These are phyloP conservation scores for Pristionchus entomophagus DNA, from an alignment of 2,888 invertebrate species.

Conservation along the genomic window DNA sequence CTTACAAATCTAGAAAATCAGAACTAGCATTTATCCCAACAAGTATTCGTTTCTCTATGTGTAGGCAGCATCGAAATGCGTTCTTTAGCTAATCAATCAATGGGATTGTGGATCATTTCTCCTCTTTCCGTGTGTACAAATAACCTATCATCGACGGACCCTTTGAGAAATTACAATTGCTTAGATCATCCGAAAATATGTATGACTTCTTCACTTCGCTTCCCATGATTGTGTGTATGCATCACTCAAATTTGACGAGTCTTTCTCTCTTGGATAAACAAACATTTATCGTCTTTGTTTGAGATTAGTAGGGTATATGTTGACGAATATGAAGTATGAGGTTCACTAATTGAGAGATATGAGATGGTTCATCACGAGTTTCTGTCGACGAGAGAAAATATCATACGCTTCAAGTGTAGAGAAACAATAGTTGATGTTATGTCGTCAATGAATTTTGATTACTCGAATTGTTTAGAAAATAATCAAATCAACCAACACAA, in stretches of 20 bases:
- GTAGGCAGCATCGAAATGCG: background rate
- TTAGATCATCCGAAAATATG: background rate
- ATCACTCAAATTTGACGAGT: constrained; percentile 15
- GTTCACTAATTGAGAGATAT: too few species aligned
- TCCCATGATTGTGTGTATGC: constrained; percentile 1
- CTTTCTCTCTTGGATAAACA: constrained; percentile 16
- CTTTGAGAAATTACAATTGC: background rate
- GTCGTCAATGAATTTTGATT: too few species aligned
- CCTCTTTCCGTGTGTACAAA: background rate
- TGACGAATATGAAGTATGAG: too few species aligned
- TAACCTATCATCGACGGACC: background rate
- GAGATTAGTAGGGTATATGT: too few species aligned
- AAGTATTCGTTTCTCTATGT: background rate
- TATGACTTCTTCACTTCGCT: constrained; percentile 7
- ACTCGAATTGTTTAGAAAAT: too few species aligned
- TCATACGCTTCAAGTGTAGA: too few species aligned
- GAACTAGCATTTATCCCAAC: background rate
- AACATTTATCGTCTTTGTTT: too few species aligned
- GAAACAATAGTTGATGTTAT: too few species aligned
- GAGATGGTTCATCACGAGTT: too few species aligned
- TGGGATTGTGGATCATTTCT: background rate
- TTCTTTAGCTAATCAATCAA: background rate
- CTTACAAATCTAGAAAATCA: background rate
- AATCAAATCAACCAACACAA: too few species aligned
- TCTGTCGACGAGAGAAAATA: too few species aligned